Percentiles rank a stretch among this genome's conserved stretches.
Evolutionary conservation across 2,113 vertebrate species (phyloP).

Genomic region (Bothrops jararaca): DNA sequence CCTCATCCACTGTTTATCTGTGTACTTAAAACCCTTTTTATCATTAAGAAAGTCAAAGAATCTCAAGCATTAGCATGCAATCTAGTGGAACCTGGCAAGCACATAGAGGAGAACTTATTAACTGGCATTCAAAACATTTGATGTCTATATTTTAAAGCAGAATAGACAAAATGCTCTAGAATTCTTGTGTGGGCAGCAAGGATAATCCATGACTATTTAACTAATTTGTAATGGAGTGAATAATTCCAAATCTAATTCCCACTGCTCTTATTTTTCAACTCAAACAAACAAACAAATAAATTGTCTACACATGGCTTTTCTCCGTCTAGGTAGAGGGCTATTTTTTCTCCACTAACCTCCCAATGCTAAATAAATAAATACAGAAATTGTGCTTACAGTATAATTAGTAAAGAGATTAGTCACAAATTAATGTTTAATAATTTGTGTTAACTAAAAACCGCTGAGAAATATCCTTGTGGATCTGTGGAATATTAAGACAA

Average conservation of each 20-base stretch:
- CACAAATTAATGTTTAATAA: neutral
- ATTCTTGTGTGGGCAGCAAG: neutral
- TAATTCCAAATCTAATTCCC: neutral
- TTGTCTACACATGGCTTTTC: neutral
- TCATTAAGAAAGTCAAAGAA: conserved; percentile 18
- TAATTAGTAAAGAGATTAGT: neutral
- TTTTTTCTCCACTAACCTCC: neutral
- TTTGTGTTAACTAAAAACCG: neutral
- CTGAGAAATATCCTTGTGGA: neutral
- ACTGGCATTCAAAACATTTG: neutral
- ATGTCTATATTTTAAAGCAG: neutral
- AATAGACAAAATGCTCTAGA: neutral
- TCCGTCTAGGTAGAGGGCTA: neutral
- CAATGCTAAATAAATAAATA: neutral
- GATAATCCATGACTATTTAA: neutral
- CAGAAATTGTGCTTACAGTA: neutral
- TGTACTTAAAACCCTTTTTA: neutral
- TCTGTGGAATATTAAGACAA: neutral
- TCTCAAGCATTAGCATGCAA: neutral
- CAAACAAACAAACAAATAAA: neutral
- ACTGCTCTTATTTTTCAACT: neutral
- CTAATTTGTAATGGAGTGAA: neutral
- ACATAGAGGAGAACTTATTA: neutral
- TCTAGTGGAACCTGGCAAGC: neutral
- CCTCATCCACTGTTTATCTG: neutral